Evolutionary conservation across 2,888 invertebrate genomes (phyloP), one percentile per base, ranked within the genome.

Genomic region (Amaurobius ferox): DNA sequence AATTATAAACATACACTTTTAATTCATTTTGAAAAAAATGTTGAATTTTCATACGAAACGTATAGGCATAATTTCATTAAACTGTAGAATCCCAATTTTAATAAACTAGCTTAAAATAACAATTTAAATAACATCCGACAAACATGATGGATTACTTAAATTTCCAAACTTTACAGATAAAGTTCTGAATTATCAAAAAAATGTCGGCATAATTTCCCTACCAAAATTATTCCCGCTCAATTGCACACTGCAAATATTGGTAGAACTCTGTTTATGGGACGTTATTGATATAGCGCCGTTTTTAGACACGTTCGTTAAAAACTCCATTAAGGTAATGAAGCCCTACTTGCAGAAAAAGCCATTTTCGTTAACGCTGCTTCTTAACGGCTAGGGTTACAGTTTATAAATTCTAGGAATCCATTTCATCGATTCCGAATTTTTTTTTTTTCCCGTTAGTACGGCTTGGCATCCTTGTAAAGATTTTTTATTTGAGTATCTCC

Each of bases 351-450:
- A 55, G 55, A 55, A 55, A 44, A 55, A 55, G 55, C 55, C 55
- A 55, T 55, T 55, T 55, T 55, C 55, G 55, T 55, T 55, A 55
- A 55, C 23, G 23, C 55, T 23, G 2, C 11, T 55, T 55, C 23
- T 55, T 55, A 55, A 55, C 55, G 55, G n/a, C n/a, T n/a, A n/a
- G n/a, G n/a, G 55, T 55, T 55, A 23, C 55, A 23, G 55, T 55
- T 23, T 23, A 55, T 55, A 55, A 55, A 55, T 55, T 5, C 55
- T n/a, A 11, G 19, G 7, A 19, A 23, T 55, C 19, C 11, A 55
- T 55, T 55, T 55, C 23, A 55, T 55, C 19, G 55, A 55, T 55
- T n/a, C n/a, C 55, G 55, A 3, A 23, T 6, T 55, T 55, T 55
- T 23, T 55, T 44, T 35, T 35, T 35, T 35, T 35, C 35, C 5